Evolutionary conservation across 2,888 invertebrate species (phyloP), one percentile per base, ranked within the genome.

Genomic region (Neria commutata): DNA sequence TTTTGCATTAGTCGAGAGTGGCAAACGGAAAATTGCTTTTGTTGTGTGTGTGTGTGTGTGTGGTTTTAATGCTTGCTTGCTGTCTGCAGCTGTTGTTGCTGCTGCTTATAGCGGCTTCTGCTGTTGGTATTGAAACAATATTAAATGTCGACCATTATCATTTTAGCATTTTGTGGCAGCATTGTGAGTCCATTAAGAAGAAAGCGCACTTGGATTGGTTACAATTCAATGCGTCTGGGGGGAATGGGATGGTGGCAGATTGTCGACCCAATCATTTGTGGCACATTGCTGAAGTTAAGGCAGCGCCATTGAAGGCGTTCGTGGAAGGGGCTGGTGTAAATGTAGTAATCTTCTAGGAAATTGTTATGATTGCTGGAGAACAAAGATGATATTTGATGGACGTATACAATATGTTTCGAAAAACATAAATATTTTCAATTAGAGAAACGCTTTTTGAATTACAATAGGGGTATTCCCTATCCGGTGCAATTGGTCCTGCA

Each of bases 121-220:
- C n/a, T n/a, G n/a, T n/a, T n/a, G n/a, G n/a, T n/a, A n/a, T n/a
- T n/a, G 59, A 64, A 61, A 67, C 71, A 67, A 70, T 72, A 76
- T 77, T 76, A 74, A 76, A 73, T 75, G 74, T 68, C 68, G 62
- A 58, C 74, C 73, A 76, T 77, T 77, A 77, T 72, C 68, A 74
- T 75, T 74, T 65, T 58, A 68, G 68, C 71, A 68, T 58, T 62
- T 60, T 49, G 40, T 48, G 24, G 23, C 48, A 60, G 33, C 71
- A 63, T 63, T 58, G 65, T 70, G 55, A 61, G 56, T 63, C 66
- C 63, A 72, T 71, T 72, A 65, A 69, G 67, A 69, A 56, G 49
- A 49, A 58, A 59, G 46, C 48, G 54, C 42, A 58, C 59, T 62
- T 59, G 59, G 47, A 62, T 62, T 59, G 61, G 29, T 46, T 47